Base-by-base conservation (phyloP, 2,888 invertebrate genomes). In the Scelioninae gen. 2 region DNA sequence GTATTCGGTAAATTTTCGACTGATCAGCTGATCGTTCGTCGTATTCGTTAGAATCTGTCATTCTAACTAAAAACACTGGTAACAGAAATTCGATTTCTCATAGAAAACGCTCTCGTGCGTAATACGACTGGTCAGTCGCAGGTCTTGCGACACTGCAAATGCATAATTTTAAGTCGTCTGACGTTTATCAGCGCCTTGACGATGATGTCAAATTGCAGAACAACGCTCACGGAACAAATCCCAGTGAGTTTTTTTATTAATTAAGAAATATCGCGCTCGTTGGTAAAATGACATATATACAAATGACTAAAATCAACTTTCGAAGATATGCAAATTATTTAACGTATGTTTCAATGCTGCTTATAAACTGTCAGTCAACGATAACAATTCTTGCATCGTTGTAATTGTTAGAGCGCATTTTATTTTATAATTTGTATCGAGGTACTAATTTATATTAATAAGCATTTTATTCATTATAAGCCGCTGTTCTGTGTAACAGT, bases 101-200 rank as follows among this genome's bases (percentile, higher is more conserved):
- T 5, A 22, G n/a, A 13, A 11, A 19, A 22, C 69, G 46, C 39
- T 41, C 39, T 6, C 46, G 68, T 60, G 37, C 61, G 48, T 22
- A 11, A 39, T 53, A 19, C 35, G 15, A 33, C 22, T 37, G 7
- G 9, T 28, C 16, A 39, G 61, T 69, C 61, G 55, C 61, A 63
- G 43, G 53, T 70, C 48, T 45, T 48, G 46, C 63, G 64, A 25
- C 16, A 35, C 33, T 45, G 50, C 58, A 57, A 71, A 71, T 71
- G 71, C 78, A 73, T 45, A 60, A 64, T 22, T 55, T 64, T n/a
- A 77, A 77, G 2, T 75, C 78, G 53, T 67, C 69, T 18, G 74
- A 73, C 63, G 81, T 80, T 78, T 83, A 84, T 75, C 83, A 84
- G 65, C 83, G 81, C 31, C 83, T 84, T 69, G 78, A 79, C 43